Evolutionary conservation across 2,113 vertebrate species (phyloP).

Genomic region (Theristicus caerulescens): DNA sequence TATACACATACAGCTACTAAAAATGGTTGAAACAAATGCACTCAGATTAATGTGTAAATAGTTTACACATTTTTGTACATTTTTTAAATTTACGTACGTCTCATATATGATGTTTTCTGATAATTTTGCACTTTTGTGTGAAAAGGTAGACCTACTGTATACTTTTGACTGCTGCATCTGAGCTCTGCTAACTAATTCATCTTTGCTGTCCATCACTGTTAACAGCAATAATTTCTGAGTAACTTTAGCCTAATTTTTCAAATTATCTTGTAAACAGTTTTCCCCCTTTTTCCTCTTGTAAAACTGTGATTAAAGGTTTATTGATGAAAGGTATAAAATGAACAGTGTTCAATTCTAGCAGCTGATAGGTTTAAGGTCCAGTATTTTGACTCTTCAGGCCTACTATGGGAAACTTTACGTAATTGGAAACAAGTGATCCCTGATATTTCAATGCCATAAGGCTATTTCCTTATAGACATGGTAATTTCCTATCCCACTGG

Average conservation of each 20-base stretch:
- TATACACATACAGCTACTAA: not conserved
- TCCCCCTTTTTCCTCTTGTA: not conserved
- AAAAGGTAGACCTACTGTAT: constrained; percentile 33
- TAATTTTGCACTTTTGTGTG: not conserved
- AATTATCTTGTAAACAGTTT: not conserved
- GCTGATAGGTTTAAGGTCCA: not conserved
- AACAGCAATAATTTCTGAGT: not conserved
- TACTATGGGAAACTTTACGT: not conserved
- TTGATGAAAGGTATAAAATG: not conserved
- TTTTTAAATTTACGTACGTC: rapidly evolving
- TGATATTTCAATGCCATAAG: not conserved
- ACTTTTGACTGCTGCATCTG: constrained; percentile 65
- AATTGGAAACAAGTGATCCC: not conserved
- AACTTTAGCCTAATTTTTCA: not conserved
- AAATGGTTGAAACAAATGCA: not conserved
- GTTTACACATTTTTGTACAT: not conserved
- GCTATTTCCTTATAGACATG: not conserved
- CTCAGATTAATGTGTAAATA: not conserved
- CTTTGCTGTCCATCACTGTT: not conserved
- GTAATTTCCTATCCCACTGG: not conserved
- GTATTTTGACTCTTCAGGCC: not conserved
- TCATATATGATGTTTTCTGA: not conserved
- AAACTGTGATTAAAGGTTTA: not conserved
- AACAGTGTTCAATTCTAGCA: not conserved
- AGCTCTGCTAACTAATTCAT: not conserved